Base-by-base conservation (phyloP, 2,113 vertebrate genomes). In the Corapipo altera region DNA sequence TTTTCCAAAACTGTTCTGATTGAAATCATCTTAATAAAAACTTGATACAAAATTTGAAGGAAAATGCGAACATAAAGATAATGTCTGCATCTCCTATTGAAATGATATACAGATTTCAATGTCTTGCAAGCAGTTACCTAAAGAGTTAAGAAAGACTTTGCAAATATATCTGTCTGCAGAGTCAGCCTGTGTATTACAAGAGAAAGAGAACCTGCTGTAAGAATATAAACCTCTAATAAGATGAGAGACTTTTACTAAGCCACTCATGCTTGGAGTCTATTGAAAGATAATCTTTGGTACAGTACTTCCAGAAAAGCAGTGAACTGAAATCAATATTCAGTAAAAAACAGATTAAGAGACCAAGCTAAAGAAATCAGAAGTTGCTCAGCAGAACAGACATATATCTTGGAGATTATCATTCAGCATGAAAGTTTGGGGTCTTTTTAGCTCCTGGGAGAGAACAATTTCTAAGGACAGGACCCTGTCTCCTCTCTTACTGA, bases 211-310 rank as follows among this genome's bases (percentile, higher is more conserved):
- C 8, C 49, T 72, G 32, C 33, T 85, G 4, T 59, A 91, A 88
- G 84, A 93, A 91, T 79, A 94, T 89, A 93, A 95, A 95, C 74
- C 58, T 79, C 62, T 95, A 94, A 94, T 93, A 93, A 73, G 67
- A 91, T 65, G 78, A 95, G 89, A 77, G 73, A 94, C 77, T 93
- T 95, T 83, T 58, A 49, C 85, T 95, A 93, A 95, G 77, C 74
- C 49, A 75, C 77, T 93, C 81, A 82, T 82, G 62, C 81, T 89
- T 89, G 70, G 66, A 95, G 70, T 49, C 87, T 88, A 79, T 88
- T 94, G 87, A 89, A 93, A 95, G 74, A 93, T 87, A 95, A 87
- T 94, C 94, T 96, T 93, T 66, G 66, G 81, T 96, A 96, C 81
- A 82, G 74, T 79, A 88, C 49, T 88, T 89, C 58, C 81, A 91